phyloP scores from a whole-genome alignment of 1,140 invertebrate species.

The Carcinoscorpius rotundicauda region DNA sequence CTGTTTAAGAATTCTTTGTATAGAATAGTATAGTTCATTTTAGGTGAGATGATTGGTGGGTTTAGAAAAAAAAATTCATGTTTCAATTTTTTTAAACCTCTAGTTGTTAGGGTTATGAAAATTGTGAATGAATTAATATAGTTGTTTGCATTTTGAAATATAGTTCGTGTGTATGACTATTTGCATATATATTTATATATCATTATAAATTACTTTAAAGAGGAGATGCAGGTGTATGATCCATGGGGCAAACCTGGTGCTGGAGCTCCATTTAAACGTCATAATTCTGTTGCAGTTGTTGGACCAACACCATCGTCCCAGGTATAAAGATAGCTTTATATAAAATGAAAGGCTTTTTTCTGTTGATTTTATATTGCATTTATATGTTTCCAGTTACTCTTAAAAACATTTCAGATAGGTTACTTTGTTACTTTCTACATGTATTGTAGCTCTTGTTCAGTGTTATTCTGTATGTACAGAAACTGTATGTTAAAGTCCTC shows the following conservation, averaged over 20 bases:
- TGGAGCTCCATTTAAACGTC: constrained; percentile 15
- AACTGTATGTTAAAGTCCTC: no score
- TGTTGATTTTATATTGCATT: no score
- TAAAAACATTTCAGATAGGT: no score
- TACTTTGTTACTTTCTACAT: no score
- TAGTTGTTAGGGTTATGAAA: constrained; percentile 10
- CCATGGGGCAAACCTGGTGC: constrained; percentile 36
- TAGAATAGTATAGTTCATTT: no score
- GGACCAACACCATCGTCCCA: constrained; percentile 33
- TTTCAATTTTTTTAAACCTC: neutral
- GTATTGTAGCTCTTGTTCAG: no score
- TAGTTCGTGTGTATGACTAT: neutral
- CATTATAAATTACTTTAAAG: constrained; percentile 33
- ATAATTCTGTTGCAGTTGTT: constrained; percentile 9
- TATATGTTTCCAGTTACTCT: no score
- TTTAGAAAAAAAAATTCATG: no score
- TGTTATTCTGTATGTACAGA: no score
- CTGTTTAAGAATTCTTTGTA: no score
- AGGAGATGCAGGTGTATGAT: constrained; percentile 47
- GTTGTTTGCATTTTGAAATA: neutral
- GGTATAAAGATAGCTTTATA: constrained; percentile 23
- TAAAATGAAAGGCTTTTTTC: no score
- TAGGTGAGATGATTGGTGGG: no score
- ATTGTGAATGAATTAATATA: neutral
- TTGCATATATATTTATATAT: neutral